Evolutionary conservation across 2,888 invertebrate genomes (phyloP).

Genomic region (Brachylomia viminalis): DNA sequence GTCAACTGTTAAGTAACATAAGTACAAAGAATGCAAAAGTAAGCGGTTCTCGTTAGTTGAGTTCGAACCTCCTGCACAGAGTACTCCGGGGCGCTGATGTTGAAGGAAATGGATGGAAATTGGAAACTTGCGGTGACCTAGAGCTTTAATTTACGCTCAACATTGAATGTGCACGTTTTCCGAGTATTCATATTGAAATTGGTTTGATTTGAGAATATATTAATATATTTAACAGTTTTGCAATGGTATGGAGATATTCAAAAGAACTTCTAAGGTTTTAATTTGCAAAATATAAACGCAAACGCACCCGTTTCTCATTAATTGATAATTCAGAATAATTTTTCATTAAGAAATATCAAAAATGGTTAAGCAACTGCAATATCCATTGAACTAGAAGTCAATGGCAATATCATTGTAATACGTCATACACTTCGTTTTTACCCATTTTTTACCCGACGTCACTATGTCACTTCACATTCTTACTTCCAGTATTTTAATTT

Average conservation of each 20-base stretch:
- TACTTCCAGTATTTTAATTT: too few relatives aligned
- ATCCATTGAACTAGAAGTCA: too few relatives aligned
- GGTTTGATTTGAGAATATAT: not conserved
- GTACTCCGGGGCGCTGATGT: conserved; percentile 22
- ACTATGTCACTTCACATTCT: too few relatives aligned
- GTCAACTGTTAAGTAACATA: conserved; percentile 12
- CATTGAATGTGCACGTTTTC: not conserved
- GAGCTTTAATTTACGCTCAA: conserved; percentile 9
- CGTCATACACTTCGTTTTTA: too few relatives aligned
- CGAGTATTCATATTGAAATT: not conserved
- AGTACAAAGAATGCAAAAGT: conserved; percentile 60
- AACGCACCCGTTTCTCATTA: not conserved
- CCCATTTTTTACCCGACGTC: too few relatives aligned
- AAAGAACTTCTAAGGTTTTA: not conserved
- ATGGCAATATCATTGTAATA: not conserved
- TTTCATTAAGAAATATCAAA: conserved; percentile 3
- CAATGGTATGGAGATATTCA: not conserved
- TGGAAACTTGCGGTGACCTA: conserved; percentile 38
- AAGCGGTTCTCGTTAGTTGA: conserved; percentile 45
- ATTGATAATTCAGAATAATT: not conserved
- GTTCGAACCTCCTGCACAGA: conserved; percentile 15
- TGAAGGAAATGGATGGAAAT: conserved; percentile 58
- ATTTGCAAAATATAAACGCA: not conserved
- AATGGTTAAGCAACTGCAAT: conserved; percentile 2
- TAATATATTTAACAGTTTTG: not conserved